A percentile compares a stretch with the other conserved stretches of the same genome.
phyloP scores from a whole-genome alignment of 2,797 vertebrate species.

The Molossus molossus region DNA sequence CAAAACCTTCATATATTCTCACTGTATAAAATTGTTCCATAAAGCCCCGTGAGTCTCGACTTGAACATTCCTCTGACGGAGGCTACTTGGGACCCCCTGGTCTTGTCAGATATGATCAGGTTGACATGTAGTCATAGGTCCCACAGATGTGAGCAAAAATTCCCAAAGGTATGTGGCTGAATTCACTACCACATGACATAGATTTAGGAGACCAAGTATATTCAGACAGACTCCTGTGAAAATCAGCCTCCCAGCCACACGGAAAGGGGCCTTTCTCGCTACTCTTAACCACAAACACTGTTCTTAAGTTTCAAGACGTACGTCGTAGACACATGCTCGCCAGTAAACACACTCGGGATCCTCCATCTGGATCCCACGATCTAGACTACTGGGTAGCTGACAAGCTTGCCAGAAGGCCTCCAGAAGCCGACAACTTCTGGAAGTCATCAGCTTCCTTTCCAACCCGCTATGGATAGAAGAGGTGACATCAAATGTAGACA shows the following conservation, averaged over 20 bases:
- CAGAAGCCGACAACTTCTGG: not conserved
- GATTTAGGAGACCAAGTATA: conserved; percentile 27
- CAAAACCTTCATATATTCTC: not conserved
- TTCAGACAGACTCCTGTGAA: not conserved
- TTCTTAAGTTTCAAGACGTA: not conserved
- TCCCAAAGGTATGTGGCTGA: not conserved
- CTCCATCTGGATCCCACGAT: not conserved
- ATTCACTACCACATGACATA: not conserved
- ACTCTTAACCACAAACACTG: not conserved
- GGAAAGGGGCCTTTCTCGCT: not conserved
- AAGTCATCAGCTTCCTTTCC: not conserved
- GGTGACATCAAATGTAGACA: not conserved
- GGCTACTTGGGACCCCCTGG: conserved; percentile 32
- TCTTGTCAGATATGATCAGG: not conserved
- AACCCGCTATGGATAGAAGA: not conserved
- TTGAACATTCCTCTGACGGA: not conserved
- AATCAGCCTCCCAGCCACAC: not conserved
- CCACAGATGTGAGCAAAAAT: not conserved
- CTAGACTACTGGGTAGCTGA: not conserved
- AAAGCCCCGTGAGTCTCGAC: not conserved
- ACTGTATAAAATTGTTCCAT: not conserved
- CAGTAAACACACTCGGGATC: not conserved
- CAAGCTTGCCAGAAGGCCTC: not conserved
- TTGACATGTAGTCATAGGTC: not conserved
- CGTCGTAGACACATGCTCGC: not conserved